phyloP scores from a whole-genome alignment of 2,113 vertebrate genomes.

The Brachyhypopomus gauderio region DNA sequence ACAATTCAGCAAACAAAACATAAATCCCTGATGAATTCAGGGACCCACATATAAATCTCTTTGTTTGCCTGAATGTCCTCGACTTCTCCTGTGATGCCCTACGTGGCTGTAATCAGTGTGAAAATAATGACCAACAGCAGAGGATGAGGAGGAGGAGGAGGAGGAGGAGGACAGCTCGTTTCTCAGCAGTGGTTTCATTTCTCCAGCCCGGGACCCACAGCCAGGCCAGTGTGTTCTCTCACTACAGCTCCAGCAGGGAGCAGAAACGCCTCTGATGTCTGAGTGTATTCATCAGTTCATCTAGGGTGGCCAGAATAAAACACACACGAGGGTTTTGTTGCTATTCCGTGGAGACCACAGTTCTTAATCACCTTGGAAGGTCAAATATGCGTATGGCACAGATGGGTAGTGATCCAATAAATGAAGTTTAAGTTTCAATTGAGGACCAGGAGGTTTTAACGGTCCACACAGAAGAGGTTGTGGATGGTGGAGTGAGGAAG shows the following conservation, averaged over 20 bases:
- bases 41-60: too few relatives aligned
- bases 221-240: background rate
- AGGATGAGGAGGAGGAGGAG: too few relatives aligned
- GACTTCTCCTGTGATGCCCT: background rate
- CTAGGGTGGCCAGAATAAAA: background rate
- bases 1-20: too few relatives aligned
- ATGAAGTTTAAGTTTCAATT: background rate
- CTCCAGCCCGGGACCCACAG: background rate
- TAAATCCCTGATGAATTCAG: too few relatives aligned
- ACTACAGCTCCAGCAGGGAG: background rate
- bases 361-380: background rate
- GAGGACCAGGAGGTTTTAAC: background rate
- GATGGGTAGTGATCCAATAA: background rate
- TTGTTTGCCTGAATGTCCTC: background rate
- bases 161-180: background rate
- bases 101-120: background rate
- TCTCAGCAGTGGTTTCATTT: background rate
- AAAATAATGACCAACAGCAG: too few relatives aligned
- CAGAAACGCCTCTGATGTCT: background rate
- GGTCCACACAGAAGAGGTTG: background rate
- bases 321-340: background rate
- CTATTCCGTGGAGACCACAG: too few relatives aligned
- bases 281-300: background rate
- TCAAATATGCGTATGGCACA: constrained; percentile 9
- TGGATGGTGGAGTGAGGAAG: background rate